Base-by-base conservation (phyloP, 2,888 invertebrate species). In the Endomychus coccineus region DNA sequence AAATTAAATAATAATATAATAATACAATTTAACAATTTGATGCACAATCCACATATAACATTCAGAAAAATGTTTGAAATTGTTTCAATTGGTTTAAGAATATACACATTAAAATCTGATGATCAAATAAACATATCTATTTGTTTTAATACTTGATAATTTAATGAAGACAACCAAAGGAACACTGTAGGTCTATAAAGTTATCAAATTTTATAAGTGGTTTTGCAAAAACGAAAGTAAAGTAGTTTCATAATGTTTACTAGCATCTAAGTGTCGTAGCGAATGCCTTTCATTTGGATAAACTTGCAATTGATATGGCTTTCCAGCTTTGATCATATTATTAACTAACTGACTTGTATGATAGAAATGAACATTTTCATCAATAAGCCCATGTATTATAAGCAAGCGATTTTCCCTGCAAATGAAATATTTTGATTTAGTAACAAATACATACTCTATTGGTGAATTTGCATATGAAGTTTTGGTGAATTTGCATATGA, bases 311-410 rank as follows among this genome's bases (percentile, higher is more conserved):
- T 91, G 80, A 62, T 97, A 95, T 1, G 97, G 97, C 67, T 98
- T 98, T 44, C 95, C 94, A n/a, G 85, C 83, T 50, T 86, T 80
- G 36, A 96, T 82, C 42, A 98, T 74, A 38, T 86, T 84, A 45
- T 88, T 85, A 14, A 98, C 82, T 42, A 99, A 71, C 49, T 87
- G 83, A 54, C 88, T 89, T 9, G 95, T 94, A 67, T 98, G 98
- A 51, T 84, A 83, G 67, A 98, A 97, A 66, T 99, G 98, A 1
- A 98, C 98, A 63, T 98, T 99, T 67, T 98, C 98, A 64, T 98
- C 98, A 37, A 94, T 92, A 43, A 97, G 70, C 2, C 98, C 98
- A 65, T 99, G 98, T 50, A 97, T 89, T 22, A 99, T 88, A 11
- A 98, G 71, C 46, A 98, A 68, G 19, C 96, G 78, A 56, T 88